Conservation (phyloP, 2,797 vertebrate genomes). For the Dendrocincla tyrannina region DNA sequence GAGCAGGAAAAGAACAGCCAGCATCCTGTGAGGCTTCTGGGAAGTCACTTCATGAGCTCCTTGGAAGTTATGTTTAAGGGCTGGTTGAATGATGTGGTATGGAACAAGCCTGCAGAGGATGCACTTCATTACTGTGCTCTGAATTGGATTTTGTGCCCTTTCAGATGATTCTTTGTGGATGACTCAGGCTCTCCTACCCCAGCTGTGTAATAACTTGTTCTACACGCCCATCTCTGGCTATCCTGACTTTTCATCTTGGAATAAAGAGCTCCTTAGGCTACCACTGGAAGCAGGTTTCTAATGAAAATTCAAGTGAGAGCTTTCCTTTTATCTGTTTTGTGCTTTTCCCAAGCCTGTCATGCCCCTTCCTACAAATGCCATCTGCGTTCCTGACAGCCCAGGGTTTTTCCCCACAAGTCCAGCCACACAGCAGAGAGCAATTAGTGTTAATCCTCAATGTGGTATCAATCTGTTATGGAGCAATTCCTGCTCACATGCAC, state of each 20-base stretch:
- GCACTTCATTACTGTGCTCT: not conserved
- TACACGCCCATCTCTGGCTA: not conserved
- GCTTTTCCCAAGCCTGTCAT: not conserved
- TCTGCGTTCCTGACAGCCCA: not conserved
- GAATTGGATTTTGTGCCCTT: not conserved
- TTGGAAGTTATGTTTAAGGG: not conserved
- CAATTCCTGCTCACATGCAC: not conserved
- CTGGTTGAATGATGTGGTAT: not conserved
- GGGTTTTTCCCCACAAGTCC: not conserved
- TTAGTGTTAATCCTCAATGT: not conserved
- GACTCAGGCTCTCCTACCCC: not conserved
- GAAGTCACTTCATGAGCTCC: not conserved
- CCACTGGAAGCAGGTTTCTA: not conserved
- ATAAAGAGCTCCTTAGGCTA: not conserved
- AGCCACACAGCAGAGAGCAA: not conserved
- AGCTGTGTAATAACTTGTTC: not conserved
- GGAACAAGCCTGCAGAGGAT: not conserved
- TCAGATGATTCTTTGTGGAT: not conserved
- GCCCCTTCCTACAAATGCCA: not conserved
- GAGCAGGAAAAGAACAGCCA: not conserved
- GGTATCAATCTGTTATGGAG: slow-evolving; percentile 7
- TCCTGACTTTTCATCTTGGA: not conserved
- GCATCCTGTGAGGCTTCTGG: not conserved
- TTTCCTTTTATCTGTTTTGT: not conserved
- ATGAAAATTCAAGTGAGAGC: not conserved